These are phyloP conservation scores for Lepidocyrtinus sp. DNA, from an alignment of 2,888 invertebrate genomes.

Conservation along the genomic window DNA sequence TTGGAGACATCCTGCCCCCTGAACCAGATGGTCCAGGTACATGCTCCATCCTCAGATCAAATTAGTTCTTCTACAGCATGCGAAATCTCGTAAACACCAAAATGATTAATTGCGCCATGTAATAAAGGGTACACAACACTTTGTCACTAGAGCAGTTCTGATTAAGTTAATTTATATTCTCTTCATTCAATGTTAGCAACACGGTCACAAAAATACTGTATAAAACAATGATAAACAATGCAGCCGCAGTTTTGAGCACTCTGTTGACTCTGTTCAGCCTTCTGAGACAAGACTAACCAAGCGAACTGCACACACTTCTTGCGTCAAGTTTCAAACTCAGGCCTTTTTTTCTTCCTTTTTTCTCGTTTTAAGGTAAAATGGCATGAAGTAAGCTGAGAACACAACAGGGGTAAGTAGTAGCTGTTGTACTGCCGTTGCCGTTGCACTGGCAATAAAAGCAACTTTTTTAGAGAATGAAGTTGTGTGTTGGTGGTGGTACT, in stretches of 20 bases:
- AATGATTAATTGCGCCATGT: not conserved
- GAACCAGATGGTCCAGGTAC: conserved; percentile 31
- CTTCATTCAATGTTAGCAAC: not conserved
- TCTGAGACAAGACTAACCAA: not conserved
- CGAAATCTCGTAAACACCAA: not conserved
- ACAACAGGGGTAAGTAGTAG: not conserved
- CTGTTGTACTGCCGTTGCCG: not conserved
- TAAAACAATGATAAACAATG: not conserved
- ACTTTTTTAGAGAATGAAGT: not conserved
- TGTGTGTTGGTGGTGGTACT: conserved; percentile 7
- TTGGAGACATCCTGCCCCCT: not conserved
- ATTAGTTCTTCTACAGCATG: not conserved
- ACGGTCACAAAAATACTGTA: not conserved
- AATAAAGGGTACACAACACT: too few relatives aligned
- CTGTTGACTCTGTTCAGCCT: not conserved
- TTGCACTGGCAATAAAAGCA: conserved; percentile 4
- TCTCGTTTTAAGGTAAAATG: conserved; percentile 7
- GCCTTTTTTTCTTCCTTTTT: conserved; percentile 25
- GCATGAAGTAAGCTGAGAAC: too few relatives aligned
- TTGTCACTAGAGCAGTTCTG: not conserved
- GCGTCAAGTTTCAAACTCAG: conserved; percentile 53
- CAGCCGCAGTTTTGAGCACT: conserved; percentile 12
- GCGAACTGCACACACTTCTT: conserved; percentile 34
- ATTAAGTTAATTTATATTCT: too few relatives aligned
- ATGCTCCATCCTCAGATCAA: not conserved